Base-by-base conservation (phyloP, 2,113 vertebrate genomes). In the Trichechus manatus region DNA sequence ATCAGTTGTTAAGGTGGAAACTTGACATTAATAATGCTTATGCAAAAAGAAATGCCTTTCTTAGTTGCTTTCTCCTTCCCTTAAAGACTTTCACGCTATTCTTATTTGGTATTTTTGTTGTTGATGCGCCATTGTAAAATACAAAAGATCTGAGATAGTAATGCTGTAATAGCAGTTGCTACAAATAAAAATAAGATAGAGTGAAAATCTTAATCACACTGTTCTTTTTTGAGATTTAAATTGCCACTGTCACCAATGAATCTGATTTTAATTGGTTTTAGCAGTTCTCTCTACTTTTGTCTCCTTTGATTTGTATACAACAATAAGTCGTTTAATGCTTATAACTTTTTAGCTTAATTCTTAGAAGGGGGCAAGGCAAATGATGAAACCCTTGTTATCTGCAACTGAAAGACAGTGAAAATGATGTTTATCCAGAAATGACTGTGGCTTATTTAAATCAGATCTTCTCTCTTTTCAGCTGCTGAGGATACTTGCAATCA, bases 401-500 rank as follows among this genome's bases (percentile, higher is more conserved):
- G 20, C 59, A 95, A 64, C 44, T 81, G 74, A 96, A 92, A 89
- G 94, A 95, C 84, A 96, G 11, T 92, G 80, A 93, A 75, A 95
- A 44, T 79, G 93, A 42, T 95, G 84, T 61, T 97, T 97, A 90
- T 92, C 74, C 29, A 87, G 81, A 87, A 95, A 93, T 96, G 96
- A 88, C 88, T 39, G n/a, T 96, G 75, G 89, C 66, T 96, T 87
- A 95, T 97, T 95, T 94, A 97, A 97, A 81, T 98, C 88, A 94
- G 61, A 88, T 94, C 80, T 93, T 96, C 97, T 96, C 90, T 84
- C 42, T 90, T 79, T 7, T 14, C 93, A 97, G 80, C 91, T 97
- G 0, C 79, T 87, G 80, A 25, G 9, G 97, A 97, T 98, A 97
- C 97, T 98, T 98, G 97, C 97, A 98, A 95, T 97, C 96, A 97